These are phyloP conservation scores for Cantharis nigra DNA, from an alignment of 2,888 invertebrate species.

Conservation along the genomic window DNA sequence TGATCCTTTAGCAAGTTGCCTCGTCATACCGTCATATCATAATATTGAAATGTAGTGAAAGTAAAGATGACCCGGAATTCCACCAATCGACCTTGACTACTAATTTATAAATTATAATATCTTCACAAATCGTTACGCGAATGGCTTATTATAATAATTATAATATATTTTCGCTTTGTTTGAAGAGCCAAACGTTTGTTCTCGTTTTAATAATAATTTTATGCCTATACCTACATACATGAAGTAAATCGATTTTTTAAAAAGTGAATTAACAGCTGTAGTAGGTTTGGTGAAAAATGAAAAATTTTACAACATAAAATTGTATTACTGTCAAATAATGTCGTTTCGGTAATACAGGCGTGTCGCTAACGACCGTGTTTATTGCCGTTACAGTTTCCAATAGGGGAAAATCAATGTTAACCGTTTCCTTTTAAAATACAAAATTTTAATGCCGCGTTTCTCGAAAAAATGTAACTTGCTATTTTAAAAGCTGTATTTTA, in stretches of 20 bases:
- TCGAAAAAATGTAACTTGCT: not conserved
- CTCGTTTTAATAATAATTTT: not conserved
- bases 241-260: not conserved
- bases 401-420: not conserved
- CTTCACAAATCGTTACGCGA: not conserved
- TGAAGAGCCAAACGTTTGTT: not conserved
- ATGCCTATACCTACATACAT: not conserved
- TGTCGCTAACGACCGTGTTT: slow-evolving; percentile 3
- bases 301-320: not conserved
- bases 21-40: not conserved
- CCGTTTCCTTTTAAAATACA: not conserved
- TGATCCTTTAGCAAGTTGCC: not conserved
- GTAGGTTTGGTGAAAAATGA: not conserved
- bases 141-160: not conserved
- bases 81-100: not conserved
- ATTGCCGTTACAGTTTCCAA: not conserved
- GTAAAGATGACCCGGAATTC: slow-evolving; percentile 7
- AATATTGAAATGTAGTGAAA: not conserved
- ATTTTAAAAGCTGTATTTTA: not conserved
- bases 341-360: not conserved
- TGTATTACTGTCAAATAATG: slow-evolving; percentile 1
- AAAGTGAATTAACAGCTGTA: not conserved
- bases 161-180: too few relatives aligned
- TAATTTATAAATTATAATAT: not conserved
- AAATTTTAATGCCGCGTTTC: not conserved